These are phyloP conservation scores for Caenorhabditis sp. DNA, from an alignment of 2,888 invertebrate genomes.

Conservation along the genomic window DNA sequence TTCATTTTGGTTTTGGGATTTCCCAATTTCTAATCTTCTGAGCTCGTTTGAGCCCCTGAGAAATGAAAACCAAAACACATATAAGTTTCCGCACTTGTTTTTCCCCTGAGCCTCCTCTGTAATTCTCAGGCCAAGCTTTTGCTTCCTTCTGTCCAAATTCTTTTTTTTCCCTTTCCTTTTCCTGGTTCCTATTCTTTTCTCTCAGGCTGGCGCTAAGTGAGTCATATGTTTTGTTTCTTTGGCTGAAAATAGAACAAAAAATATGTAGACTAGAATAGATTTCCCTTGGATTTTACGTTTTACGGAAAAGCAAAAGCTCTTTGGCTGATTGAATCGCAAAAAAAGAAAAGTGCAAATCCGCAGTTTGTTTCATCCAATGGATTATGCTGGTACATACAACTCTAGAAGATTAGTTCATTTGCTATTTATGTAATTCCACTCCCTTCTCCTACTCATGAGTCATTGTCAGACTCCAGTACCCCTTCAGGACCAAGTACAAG, in stretches of 20 bases:
- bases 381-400: background rate
- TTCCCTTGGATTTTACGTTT: background rate
- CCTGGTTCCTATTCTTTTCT: no score
- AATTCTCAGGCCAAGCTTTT: constrained; percentile 24
- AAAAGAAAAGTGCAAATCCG: background rate
- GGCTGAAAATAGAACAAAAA: background rate
- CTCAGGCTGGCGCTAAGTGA: constrained; percentile 20
- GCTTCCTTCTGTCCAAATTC: constrained; percentile 1
- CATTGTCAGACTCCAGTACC: background rate
- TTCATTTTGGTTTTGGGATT: no score
- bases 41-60: no score
- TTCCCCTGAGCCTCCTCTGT: constrained; percentile 1
- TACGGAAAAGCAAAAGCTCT: background rate
- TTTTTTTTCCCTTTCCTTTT: constrained; percentile 13
- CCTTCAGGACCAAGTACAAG: background rate
- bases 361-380: background rate
- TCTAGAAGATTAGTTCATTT: constrained; percentile 2
- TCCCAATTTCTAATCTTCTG: background rate
- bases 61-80: constrained; percentile 19
- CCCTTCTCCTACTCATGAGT: background rate
- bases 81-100: constrained; percentile 26
- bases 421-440: background rate
- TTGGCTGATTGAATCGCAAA: background rate
- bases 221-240: constrained; percentile 31
- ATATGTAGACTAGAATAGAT: background rate